Evolutionary conservation across 2,113 vertebrate genomes (phyloP).

Genomic region (Psophia crepitans): DNA sequence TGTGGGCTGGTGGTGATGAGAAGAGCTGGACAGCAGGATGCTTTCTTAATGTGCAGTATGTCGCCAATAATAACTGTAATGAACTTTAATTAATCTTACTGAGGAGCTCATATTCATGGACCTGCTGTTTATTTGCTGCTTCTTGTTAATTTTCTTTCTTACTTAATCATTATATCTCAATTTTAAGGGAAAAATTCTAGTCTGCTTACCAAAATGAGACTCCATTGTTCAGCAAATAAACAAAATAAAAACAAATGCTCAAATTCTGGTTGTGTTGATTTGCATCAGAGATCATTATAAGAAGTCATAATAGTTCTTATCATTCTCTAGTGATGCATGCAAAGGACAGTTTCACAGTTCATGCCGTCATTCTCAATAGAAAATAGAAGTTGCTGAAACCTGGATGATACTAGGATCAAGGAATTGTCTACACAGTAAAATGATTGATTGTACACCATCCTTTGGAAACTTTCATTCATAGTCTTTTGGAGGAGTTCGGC

Average conservation of each 20-base stretch:
- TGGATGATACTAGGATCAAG: neutral
- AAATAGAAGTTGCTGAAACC: neutral
- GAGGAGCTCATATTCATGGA: neutral
- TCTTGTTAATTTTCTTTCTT: neutral
- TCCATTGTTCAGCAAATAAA: neutral
- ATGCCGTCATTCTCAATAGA: neutral
- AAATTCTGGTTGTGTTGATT: neutral
- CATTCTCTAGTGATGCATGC: neutral
- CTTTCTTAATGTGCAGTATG: neutral
- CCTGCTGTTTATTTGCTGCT: neutral
- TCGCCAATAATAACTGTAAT: neutral
- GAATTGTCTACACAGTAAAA: neutral
- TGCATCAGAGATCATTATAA: neutral
- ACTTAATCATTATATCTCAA: neutral
- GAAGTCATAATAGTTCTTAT: neutral
- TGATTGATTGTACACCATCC: neutral
- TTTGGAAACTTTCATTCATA: neutral
- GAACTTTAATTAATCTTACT: neutral
- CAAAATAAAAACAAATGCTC: neutral
- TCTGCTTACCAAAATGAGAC: neutral
- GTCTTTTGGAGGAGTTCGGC: neutral
- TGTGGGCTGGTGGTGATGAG: neutral
- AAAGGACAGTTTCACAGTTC: neutral
- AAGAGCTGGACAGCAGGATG: neutral
- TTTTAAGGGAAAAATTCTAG: neutral